Evolutionary conservation across 2,888 invertebrate species (phyloP).

Genomic region (Ochropacha duplaris): DNA sequence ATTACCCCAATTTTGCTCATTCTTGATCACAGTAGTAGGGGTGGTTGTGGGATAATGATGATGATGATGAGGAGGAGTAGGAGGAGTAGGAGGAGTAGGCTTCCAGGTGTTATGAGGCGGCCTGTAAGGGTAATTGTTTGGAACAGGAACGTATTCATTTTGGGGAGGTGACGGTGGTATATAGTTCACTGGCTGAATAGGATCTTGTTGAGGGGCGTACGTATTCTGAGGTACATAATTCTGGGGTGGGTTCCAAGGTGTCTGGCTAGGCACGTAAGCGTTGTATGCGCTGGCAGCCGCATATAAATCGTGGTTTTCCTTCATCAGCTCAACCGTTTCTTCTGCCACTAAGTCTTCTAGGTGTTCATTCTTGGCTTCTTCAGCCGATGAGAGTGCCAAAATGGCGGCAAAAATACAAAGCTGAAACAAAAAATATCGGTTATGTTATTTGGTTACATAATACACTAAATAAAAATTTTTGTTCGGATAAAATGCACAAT

Average conservation of each 20-base stretch:
- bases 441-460: neutral
- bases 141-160: slow-evolving; percentile 26
- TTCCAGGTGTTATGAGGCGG: slow-evolving; percentile 25
- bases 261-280: slow-evolving; percentile 40
- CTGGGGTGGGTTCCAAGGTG: slow-evolving; percentile 35
- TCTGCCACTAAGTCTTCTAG: slow-evolving; percentile 56
- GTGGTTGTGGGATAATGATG: slow-evolving; percentile 42
- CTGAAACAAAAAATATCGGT: slow-evolving; percentile 40
- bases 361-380: slow-evolving; percentile 39
- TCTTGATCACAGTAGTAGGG: slow-evolving; percentile 69
- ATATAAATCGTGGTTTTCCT: slow-evolving; percentile 38
- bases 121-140: slow-evolving; percentile 15
- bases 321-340: slow-evolving; percentile 51
- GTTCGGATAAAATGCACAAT: neutral
- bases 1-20: slow-evolving; percentile 67
- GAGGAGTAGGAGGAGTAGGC: slow-evolving; percentile 28
- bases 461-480: too few species aligned
- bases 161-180: slow-evolving; percentile 18
- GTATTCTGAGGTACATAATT: slow-evolving; percentile 25
- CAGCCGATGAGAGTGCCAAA: slow-evolving; percentile 60
- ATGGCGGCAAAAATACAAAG: slow-evolving; percentile 52
- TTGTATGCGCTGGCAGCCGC: slow-evolving; percentile 45
- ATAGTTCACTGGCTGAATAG: slow-evolving; percentile 9
- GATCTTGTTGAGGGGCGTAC: slow-evolving; percentile 15
- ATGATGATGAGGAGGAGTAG: too few species aligned